Percentiles rank a stretch among this genome's conserved stretches.
Conservation (phyloP, 2,797 vertebrate genomes). For the Sphenodon punctatus region DNA sequence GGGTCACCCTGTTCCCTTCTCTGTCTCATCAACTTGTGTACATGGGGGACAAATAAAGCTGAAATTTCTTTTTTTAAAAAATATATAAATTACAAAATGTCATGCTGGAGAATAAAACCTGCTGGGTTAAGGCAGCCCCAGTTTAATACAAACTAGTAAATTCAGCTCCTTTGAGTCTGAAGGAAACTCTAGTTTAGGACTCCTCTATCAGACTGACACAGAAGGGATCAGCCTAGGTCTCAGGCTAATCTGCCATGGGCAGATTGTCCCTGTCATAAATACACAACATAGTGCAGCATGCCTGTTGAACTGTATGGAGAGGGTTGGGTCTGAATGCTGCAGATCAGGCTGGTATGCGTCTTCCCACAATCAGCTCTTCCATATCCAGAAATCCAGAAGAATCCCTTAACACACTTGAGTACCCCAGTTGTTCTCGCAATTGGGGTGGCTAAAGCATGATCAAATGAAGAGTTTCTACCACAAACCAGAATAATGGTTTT, state of each 20-base stretch:
- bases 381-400: no score
- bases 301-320: neutral
- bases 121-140: neutral
- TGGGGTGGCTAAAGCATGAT: no score
- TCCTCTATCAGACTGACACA: no score
- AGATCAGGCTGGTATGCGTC: no score
- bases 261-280: fast-evolving
- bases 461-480: no score
- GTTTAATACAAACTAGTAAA: neutral
- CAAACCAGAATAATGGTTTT: no score
- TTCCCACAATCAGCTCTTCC: no score
- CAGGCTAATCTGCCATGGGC: neutral
- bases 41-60: neutral
- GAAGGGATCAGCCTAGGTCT: no score
- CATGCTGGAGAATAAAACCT: neutral
- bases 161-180: neutral
- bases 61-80: neutral
- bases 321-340: neutral
- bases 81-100: neutral
- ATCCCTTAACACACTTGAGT: no score
- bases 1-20: neutral
- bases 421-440: no score
- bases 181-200: neutral
- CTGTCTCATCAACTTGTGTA: neutral
- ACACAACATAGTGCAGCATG: neutral